Percentiles rank a stretch among this genome's conserved stretches.
These are phyloP conservation scores for Mohoua ochrocephala DNA, from an alignment of 2,113 vertebrate species.

Conservation along the genomic window DNA sequence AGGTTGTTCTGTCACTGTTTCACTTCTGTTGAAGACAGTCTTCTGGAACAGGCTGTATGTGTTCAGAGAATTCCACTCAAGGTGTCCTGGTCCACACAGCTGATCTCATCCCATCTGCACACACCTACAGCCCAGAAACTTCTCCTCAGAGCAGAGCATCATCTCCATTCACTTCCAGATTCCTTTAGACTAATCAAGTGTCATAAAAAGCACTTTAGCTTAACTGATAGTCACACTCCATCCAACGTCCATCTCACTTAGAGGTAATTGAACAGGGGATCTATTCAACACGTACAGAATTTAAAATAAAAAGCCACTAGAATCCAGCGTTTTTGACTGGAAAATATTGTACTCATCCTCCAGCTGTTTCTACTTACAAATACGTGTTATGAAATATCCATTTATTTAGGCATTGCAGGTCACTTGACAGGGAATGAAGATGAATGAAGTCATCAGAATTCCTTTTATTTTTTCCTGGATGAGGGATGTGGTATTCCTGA, in stretches of 20 bases:
- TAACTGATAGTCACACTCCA: background rate
- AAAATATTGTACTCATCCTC: background rate
- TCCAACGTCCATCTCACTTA: background rate
- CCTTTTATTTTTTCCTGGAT: background rate
- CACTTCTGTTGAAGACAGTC: background rate
- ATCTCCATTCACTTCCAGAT: background rate
- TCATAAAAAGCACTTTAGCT: background rate
- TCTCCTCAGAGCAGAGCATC: background rate
- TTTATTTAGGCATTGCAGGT: background rate
- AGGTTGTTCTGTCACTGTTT: background rate
- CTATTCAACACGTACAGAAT: background rate
- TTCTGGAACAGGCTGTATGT: background rate
- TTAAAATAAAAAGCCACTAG: background rate
- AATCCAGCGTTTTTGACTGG: background rate
- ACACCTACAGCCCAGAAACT: background rate
- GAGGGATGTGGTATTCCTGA: background rate
- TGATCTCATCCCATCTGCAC: background rate
- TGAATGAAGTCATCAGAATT: background rate
- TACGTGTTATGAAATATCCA: background rate
- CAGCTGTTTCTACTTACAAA: background rate
- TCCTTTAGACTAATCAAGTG: background rate
- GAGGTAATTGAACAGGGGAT: background rate
- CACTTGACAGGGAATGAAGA: background rate
- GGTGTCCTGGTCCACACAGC: background rate
- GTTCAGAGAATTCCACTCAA: background rate